Conservation (phyloP, 2,113 vertebrate genomes). For the Egretta garzetta region DNA sequence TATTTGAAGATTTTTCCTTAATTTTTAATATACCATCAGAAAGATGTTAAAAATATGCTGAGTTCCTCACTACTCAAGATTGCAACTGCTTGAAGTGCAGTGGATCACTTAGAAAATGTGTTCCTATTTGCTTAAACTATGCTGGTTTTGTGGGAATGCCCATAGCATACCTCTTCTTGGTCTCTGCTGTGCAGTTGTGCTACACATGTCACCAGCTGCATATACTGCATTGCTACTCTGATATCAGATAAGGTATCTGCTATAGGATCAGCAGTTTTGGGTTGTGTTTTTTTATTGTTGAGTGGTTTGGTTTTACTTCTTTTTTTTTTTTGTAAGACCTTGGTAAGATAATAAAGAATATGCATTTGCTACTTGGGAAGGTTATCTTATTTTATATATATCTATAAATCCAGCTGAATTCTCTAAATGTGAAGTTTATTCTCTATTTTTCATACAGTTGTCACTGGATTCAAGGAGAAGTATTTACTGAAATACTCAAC, state of each 20-base stretch:
- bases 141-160: neutral
- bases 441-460: neutral
- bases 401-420: neutral
- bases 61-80: neutral
- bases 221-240: neutral
- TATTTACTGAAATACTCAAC: neutral
- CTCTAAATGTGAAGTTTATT: neutral
- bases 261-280: neutral
- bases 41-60: neutral
- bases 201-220: neutral
- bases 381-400: neutral
- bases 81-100: neutral
- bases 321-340: neutral
- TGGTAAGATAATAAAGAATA: neutral
- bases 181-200: neutral
- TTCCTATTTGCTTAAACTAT: neutral
- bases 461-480: neutral
- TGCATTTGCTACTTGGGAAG: neutral
- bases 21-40: neutral
- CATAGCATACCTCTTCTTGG: rapidly evolving
- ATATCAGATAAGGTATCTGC: neutral
- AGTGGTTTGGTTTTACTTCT: neutral
- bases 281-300: neutral
- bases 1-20: neutral
- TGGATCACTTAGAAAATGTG: neutral